A percentile compares a stretch with the other conserved stretches of the same genome.
Evolutionary conservation across 2,888 invertebrate species (phyloP).

Genomic region (Nezara viridula): DNA sequence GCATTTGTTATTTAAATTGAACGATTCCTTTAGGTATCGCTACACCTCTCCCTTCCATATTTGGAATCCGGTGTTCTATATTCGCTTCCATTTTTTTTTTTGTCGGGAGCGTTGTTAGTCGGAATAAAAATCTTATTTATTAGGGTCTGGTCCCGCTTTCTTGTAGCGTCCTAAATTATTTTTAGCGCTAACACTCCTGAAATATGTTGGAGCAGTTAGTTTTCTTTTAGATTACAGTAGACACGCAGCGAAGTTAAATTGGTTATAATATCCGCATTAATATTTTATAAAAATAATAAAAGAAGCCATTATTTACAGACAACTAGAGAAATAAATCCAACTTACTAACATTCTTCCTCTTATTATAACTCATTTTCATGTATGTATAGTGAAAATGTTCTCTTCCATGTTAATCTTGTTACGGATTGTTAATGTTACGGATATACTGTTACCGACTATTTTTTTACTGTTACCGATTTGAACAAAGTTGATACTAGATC

Average conservation of each 20-base stretch:
- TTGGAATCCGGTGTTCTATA: background rate
- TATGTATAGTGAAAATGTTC: no score
- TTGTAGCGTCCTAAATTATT: background rate
- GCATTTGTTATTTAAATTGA: conserved; percentile 41
- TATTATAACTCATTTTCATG: no score
- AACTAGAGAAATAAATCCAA: background rate
- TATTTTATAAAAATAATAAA: background rate
- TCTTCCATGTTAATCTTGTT: no score
- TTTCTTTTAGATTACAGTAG: background rate
- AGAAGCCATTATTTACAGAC: background rate
- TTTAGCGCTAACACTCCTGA: background rate
- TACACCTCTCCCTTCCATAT: conserved; percentile 33
- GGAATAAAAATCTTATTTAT: conserved; percentile 39
- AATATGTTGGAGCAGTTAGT: background rate
- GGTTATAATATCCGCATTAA: background rate
- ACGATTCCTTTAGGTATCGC: conserved; percentile 5
- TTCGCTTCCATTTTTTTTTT: conserved; percentile 5
- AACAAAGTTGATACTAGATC: no score
- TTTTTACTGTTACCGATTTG: no score
- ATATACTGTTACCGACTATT: no score
- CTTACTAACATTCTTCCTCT: background rate
- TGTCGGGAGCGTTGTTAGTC: background rate
- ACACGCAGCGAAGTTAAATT: background rate
- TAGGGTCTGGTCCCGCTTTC: background rate
- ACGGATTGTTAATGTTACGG: no score